Evolutionary conservation across 2,113 vertebrate species (phyloP), one percentile per base, ranked within the genome.

Genomic region (Bothrops jararaca): DNA sequence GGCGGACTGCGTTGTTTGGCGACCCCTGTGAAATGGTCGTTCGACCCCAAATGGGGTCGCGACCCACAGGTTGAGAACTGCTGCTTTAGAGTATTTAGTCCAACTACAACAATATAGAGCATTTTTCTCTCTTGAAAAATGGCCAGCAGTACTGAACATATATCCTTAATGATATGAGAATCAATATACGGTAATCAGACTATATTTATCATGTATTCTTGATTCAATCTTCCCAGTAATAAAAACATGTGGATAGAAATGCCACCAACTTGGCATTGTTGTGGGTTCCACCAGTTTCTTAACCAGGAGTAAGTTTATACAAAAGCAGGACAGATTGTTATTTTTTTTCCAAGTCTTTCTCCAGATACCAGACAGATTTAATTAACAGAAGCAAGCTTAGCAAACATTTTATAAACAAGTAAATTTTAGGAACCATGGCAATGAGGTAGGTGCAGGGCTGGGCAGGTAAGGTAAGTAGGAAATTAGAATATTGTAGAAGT

Each of bases 91-190:
- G 48, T 50, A 10, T 50, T 50, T 50, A 50, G 8, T 54, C 85
- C 91, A 92, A 94, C 92, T 87, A 86, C 22, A 85, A 45, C 45
- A 50, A 86, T 26, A n/a, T 54, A 86, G 80, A 29, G 6, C 52
- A 5, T 50, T 86, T 29, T 26, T 86, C 50, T 13, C 3, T 86
- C 45, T 24, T 86, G 80, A 26, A n/a, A 86, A 86, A 26, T 58
- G 54, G 26, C 10, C 58, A 50, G 45, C 58, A 24, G 60, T n/a
- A 26, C 13, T 57, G 26, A 89, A 89, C 8, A 0, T 22, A 60
- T 42, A 5, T 0, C n/a, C 3, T 20, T 24, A 42, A 39, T 58
- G 88, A 89, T 9, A 29, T 64, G 42, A 48, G 42, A 90, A 50
- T 88, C 52, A n/a, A 15, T 42, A 11, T 24, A 42, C 53, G 5